Percentiles rank a stretch among this genome's conserved stretches.
Conservation (phyloP, 2,888 invertebrate genomes). For the Eurois occulta region DNA sequence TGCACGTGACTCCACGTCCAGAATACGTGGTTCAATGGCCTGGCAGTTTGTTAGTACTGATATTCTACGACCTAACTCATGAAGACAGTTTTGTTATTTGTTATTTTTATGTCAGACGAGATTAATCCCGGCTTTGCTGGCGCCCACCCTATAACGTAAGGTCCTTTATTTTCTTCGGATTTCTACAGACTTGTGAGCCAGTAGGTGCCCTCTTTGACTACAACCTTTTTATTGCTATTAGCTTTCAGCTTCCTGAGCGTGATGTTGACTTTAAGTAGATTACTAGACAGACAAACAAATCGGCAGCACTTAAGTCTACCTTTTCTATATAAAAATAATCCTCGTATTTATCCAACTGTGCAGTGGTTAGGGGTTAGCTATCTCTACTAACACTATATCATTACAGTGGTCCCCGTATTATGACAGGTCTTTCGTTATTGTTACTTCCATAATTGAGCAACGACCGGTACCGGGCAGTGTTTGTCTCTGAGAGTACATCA, state of each 20-base stretch:
- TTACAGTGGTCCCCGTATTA: conserved; percentile 16
- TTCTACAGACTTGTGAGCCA: conserved; percentile 11
- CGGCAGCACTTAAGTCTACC: background rate
- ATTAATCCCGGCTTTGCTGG: conserved; percentile 32
- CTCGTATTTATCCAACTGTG: background rate
- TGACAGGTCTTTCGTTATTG: conserved; percentile 55
- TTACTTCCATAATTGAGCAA: conserved; percentile 54
- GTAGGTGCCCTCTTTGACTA: conserved; percentile 29
- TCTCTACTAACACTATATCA: conserved; percentile 31
- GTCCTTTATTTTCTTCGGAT: conserved; percentile 7
- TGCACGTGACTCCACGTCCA: conserved; percentile 50
- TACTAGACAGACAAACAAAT: conserved; percentile 8
- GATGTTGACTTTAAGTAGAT: background rate
- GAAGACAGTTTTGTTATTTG: conserved; percentile 34
- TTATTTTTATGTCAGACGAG: conserved; percentile 33
- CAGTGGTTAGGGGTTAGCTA: background rate
- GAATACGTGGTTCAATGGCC: conserved; percentile 47
- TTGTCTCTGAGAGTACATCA: conserved; percentile 48
- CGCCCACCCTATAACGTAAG: background rate
- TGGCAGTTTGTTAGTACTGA: conserved; percentile 35
- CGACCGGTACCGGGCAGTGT: conserved; percentile 34
- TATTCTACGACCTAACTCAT: conserved; percentile 29
- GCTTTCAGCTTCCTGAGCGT: conserved; percentile 7
- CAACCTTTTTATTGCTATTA: conserved; percentile 14
- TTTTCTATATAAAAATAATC: conserved; percentile 4